These are phyloP conservation scores for Synergus umbraculus DNA, from an alignment of 2,888 invertebrate genomes.

Conservation along the genomic window DNA sequence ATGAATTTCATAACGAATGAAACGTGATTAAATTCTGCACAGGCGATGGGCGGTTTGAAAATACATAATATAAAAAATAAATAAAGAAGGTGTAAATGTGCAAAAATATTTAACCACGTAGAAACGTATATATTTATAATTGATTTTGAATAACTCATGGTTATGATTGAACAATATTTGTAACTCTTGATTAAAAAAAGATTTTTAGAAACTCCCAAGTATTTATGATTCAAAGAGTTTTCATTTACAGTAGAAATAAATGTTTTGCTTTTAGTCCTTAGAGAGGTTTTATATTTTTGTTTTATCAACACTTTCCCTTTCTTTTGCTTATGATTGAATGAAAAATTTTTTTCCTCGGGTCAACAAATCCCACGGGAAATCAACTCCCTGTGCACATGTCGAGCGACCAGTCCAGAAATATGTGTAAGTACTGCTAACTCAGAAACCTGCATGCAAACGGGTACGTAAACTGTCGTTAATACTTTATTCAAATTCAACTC, in stretches of 20 bases:
- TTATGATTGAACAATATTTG: background rate
- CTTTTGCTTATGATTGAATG: background rate
- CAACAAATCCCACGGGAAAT: slow-evolving; percentile 72
- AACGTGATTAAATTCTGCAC: background rate
- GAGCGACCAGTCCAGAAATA: slow-evolving; percentile 17
- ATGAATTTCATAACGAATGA: background rate
- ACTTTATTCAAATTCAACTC: slow-evolving; percentile 64
- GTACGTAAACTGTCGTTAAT: slow-evolving; percentile 63
- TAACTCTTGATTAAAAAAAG: too few species aligned
- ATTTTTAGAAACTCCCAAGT: too few species aligned
- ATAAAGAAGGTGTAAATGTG: background rate
- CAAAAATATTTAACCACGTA: background rate
- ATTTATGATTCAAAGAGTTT: background rate
- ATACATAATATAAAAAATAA: background rate
- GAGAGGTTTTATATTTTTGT: background rate
- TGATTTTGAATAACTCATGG: background rate
- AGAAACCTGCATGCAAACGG: slow-evolving; percentile 45
- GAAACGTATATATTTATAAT: background rate
- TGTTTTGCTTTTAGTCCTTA: background rate
- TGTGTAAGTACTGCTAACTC: slow-evolving; percentile 44
- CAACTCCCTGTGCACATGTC: slow-evolving; percentile 59
- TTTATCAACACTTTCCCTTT: background rate
- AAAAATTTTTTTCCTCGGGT: slow-evolving; percentile 26
- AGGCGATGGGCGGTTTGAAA: background rate
- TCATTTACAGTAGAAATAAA: background rate